These are phyloP conservation scores for Astatoreochromis straeleni DNA, from an alignment of 2,113 vertebrate species.

Conservation along the genomic window DNA sequence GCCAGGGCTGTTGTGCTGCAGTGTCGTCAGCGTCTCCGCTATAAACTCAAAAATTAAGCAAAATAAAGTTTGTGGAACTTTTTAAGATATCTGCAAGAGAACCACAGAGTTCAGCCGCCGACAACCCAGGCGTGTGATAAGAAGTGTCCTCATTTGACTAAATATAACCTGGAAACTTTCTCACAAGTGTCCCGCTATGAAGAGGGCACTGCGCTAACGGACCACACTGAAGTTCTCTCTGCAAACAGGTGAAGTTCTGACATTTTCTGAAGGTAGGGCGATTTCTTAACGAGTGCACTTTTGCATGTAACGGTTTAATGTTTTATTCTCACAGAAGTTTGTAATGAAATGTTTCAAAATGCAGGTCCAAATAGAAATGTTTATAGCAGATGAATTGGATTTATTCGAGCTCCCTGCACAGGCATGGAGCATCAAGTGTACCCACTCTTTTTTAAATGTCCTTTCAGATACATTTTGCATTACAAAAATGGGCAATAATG, in stretches of 20 bases:
- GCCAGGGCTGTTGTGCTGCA: neutral
- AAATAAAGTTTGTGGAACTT: neutral
- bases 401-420: neutral
- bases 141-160: slow-evolving; percentile 5
- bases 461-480: neutral
- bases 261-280: slow-evolving; percentile 4
- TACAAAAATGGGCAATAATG: neutral
- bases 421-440: neutral
- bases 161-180: slow-evolving; percentile 32
- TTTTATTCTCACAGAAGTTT: neutral
- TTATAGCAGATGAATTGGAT: neutral
- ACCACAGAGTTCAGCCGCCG: too few species aligned
- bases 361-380: neutral
- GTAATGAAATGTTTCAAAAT: neutral
- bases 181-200: neutral
- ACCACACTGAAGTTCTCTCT: neutral
- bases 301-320: neutral
- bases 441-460: neutral
- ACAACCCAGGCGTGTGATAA: neutral
- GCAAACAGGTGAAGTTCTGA: slow-evolving; percentile 23
- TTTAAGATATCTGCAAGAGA: neutral
- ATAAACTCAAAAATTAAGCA: neutral
- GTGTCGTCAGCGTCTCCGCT: neutral
- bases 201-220: neutral
- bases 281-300: neutral